A percentile compares a stretch with the other conserved stretches of the same genome.
Conservation (phyloP, 2,113 vertebrate genomes). For the Triplophysa dalaica region DNA sequence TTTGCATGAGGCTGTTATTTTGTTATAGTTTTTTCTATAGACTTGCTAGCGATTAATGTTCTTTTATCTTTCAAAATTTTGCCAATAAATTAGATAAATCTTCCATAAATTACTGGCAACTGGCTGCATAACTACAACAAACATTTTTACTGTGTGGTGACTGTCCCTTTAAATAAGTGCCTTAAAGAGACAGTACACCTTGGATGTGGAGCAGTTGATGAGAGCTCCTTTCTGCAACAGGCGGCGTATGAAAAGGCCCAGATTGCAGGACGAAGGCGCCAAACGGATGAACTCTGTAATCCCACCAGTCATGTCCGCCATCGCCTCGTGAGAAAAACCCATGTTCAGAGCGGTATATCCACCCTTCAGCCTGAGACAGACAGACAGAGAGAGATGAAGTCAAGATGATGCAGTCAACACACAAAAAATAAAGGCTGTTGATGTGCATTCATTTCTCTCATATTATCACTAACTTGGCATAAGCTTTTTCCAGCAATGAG, state of each 20-base stretch:
- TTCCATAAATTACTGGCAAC: too few species aligned
- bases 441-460: not conserved
- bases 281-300: slow-evolving; percentile 59
- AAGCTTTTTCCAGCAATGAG: slow-evolving; percentile 77
- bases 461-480: slow-evolving; percentile 72
- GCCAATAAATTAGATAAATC: too few species aligned
- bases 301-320: slow-evolving; percentile 77
- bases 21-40: too few species aligned
- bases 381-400: too few species aligned
- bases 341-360: slow-evolving; percentile 75
- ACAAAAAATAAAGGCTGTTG: not conserved
- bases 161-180: not conserved
- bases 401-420: too few species aligned
- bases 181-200: slow-evolving; percentile 54
- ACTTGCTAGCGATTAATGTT: too few species aligned
- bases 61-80: too few species aligned
- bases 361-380: slow-evolving; percentile 70
- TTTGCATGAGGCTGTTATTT: too few species aligned
- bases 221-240: slow-evolving; percentile 72
- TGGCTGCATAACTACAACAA: too few species aligned
- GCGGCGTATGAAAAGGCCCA: slow-evolving; percentile 56
- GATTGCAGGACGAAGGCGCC: slow-evolving; percentile 47
- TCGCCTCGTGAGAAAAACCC: slow-evolving; percentile 77
- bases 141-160: too few species aligned
- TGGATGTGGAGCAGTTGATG: slow-evolving; percentile 73